A percentile compares a stretch with the other conserved stretches of the same genome.
Conservation (phyloP, 2,888 invertebrate species). For the Palloptera scutellata region DNA sequence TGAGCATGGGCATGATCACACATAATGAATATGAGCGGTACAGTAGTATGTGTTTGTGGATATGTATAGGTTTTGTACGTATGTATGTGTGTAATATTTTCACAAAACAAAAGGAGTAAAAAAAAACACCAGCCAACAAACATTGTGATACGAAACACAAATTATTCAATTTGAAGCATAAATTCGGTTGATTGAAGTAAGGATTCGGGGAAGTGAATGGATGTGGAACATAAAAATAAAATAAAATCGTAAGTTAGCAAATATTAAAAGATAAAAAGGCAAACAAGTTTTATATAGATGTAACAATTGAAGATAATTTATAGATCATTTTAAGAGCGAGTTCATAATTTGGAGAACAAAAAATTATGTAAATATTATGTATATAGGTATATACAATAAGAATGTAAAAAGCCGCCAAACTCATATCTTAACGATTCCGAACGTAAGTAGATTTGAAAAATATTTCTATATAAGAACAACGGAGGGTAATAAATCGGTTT, state of each 20-base stretch:
- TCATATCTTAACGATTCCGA: too few species aligned
- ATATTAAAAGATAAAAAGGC: background rate
- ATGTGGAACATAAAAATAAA: too few species aligned
- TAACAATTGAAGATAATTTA: background rate
- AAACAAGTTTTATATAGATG: background rate
- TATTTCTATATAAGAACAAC: too few species aligned
- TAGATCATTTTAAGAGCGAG: slow-evolving; percentile 33
- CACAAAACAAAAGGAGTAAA: background rate
- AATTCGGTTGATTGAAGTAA: too few species aligned
- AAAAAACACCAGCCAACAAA: background rate
- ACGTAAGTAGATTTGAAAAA: too few species aligned
- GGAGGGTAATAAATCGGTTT: too few species aligned
- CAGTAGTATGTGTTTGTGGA: background rate
- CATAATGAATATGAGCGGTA: background rate
- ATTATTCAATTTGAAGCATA: too few species aligned
- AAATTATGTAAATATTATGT: too few species aligned
- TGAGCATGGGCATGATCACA: slow-evolving; percentile 12
- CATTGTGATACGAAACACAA: background rate
- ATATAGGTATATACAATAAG: too few species aligned
- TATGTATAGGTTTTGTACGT: background rate
- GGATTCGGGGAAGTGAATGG: too few species aligned
- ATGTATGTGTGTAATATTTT: background rate
- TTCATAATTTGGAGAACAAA: background rate
- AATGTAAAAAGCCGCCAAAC: too few species aligned
- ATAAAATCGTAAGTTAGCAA: background rate